phyloP scores from a whole-genome alignment of 2,888 invertebrate species.

The Dolichomitus sp. region DNA sequence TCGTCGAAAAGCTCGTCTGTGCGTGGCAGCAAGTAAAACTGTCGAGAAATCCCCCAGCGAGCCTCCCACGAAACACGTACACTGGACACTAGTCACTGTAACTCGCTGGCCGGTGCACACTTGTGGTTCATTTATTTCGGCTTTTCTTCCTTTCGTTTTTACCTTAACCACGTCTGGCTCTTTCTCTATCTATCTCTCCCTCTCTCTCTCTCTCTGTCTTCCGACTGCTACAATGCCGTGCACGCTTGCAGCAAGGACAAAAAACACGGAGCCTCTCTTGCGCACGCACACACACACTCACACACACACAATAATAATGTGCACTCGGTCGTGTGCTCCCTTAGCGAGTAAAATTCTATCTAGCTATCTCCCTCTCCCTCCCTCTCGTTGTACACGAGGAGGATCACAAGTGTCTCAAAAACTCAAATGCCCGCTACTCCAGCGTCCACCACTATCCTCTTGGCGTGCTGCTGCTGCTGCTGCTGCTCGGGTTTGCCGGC shows the following conservation, averaged over 20 bases:
- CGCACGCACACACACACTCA: conserved; percentile 35
- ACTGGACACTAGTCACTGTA: conserved; percentile 55
- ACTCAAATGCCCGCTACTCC: conserved; percentile 52
- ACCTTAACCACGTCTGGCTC: conserved; percentile 51
- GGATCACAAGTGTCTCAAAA: conserved; percentile 49
- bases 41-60: conserved; percentile 12
- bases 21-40: not conserved
- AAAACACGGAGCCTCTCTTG: conserved; percentile 29
- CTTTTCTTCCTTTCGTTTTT: conserved; percentile 31
- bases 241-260: conserved; percentile 59
- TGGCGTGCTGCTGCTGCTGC: conserved; percentile 46
- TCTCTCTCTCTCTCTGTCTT: conserved; percentile 36
- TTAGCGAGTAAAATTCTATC: conserved; percentile 38
- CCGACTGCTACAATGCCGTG: conserved; percentile 43
- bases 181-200: not conserved
- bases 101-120: conserved; percentile 40
- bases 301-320: conserved; percentile 34
- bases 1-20: conserved; percentile 6
- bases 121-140: not conserved
- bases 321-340: conserved; percentile 21
- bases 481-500: conserved; percentile 76
- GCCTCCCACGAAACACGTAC: conserved; percentile 48
- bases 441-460: conserved; percentile 61
- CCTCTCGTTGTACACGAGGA: conserved; percentile 23
- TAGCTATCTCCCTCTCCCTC: conserved; percentile 22